Conservation (phyloP, 92 coral and sea anemone species). For the Zoanthus sansibaricus region DNA sequence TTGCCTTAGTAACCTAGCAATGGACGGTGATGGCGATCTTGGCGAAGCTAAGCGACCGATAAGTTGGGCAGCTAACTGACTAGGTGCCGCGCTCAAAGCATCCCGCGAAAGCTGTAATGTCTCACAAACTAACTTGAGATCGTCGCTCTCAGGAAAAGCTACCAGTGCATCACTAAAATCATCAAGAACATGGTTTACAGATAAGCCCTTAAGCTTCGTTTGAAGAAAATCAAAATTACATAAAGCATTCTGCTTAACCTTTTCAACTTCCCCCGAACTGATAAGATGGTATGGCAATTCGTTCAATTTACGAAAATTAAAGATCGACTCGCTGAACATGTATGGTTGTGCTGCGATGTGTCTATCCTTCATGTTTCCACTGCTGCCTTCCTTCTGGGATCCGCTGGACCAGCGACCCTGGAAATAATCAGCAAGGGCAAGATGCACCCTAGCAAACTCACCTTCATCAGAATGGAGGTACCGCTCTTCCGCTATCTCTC, state of each 20-base stretch:
- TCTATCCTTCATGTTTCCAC: slow-evolving; percentile 80
- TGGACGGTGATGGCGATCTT: slow-evolving; percentile 82
- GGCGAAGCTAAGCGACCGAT: slow-evolving; percentile 95
- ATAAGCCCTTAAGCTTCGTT: slow-evolving; percentile 79
- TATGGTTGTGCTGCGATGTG: slow-evolving; percentile 80
- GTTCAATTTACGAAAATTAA: slow-evolving; percentile 78
- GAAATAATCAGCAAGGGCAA: slow-evolving; percentile 79
- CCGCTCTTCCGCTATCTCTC: slow-evolving; percentile 83
- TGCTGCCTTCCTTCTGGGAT: slow-evolving; percentile 75
- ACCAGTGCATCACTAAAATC: slow-evolving; percentile 86
- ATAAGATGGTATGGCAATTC: slow-evolving; percentile 83
- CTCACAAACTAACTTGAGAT: slow-evolving; percentile 84
- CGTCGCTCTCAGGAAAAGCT: slow-evolving; percentile 79
- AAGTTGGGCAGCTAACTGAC: slow-evolving; percentile 93
- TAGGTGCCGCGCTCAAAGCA: slow-evolving; percentile 82
- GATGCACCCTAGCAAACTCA: slow-evolving; percentile 68
- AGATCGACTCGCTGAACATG: slow-evolving; percentile 63
- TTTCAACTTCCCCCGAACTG: slow-evolving; percentile 75
- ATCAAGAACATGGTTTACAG: slow-evolving; percentile 86
- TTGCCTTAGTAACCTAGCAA: slow-evolving; percentile 91
- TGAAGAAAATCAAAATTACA: slow-evolving; percentile 90
- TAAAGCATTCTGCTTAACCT: slow-evolving; percentile 79
- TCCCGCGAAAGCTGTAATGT: slow-evolving; percentile 94
- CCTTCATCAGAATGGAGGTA: slow-evolving; percentile 71
- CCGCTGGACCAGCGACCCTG: slow-evolving; percentile 86